Percentiles rank a stretch among this genome's conserved stretches.
phyloP scores from a whole-genome alignment of 2,888 invertebrate genomes.

The Heliothis peltigera region DNA sequence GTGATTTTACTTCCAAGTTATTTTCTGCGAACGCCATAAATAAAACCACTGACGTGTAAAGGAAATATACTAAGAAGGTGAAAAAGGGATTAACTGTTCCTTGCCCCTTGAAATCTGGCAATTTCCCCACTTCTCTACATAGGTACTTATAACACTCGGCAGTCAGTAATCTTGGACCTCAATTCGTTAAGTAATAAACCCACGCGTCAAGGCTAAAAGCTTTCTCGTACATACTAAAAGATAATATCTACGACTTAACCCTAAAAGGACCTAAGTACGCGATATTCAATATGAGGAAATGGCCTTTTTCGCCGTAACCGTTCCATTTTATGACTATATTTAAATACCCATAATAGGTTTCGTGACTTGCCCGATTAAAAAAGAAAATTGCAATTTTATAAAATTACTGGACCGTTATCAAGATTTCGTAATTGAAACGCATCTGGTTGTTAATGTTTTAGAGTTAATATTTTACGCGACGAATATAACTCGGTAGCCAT shows the following conservation, averaged over 20 bases:
- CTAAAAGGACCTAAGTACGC: background rate
- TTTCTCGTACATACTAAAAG: slow-evolving; percentile 11
- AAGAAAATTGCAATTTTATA: slow-evolving; percentile 38
- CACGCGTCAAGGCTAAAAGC: slow-evolving; percentile 25
- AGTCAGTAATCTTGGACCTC: background rate
- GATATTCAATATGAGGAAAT: slow-evolving; percentile 2
- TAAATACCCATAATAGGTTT: slow-evolving; percentile 22
- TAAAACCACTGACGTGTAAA: no score
- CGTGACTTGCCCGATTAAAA: slow-evolving; percentile 51
- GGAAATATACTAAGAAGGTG: no score
- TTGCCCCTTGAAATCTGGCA: background rate
- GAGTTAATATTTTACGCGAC: slow-evolving; percentile 54
- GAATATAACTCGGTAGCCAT: slow-evolving; percentile 46
- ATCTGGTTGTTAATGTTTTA: slow-evolving; percentile 52
- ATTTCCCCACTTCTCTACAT: background rate
- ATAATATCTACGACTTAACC: slow-evolving; percentile 26
- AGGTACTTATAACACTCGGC: background rate
- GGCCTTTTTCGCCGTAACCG: background rate
- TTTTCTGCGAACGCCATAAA: no score
- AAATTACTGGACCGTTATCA: slow-evolving; percentile 52
- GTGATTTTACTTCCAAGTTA: no score
- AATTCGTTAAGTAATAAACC: slow-evolving; percentile 8
- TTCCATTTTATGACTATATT: slow-evolving; percentile 34
- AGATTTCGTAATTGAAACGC: slow-evolving; percentile 61
- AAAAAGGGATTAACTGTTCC: no score